Percentiles rank a stretch among this genome's conserved stretches.
Conservation (phyloP, 2,797 vertebrate species). For the Melanotaenia trifasciata region DNA sequence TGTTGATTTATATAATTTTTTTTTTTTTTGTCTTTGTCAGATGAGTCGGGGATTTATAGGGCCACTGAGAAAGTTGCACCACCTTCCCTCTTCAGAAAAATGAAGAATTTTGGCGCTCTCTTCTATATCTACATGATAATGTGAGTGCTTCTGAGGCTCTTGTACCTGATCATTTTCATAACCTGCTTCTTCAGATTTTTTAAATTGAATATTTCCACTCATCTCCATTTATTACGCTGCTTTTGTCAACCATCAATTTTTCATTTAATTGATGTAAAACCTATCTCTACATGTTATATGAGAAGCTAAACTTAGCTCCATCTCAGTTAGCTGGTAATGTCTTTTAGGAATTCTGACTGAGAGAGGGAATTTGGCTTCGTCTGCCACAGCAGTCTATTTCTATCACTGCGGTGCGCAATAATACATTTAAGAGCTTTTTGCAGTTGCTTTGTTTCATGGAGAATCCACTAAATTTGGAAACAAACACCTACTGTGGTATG, state of each 20-base stretch:
- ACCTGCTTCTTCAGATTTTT: neutral
- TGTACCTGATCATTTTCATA: neutral
- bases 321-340: neutral
- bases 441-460: neutral
- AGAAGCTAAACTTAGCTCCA: neutral
- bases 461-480: neutral
- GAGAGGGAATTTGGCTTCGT: neutral
- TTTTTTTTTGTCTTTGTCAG: conserved; percentile 59
- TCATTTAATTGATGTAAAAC: neutral
- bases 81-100: conserved; percentile 32
- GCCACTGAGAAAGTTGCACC: conserved; percentile 29
- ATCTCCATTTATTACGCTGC: neutral
- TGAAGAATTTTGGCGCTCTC: conserved; percentile 59
- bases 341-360: neutral
- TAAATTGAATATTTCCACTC: neutral
- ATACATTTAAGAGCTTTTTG: neutral
- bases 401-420: neutral
- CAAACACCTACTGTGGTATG: conserved; percentile 22
- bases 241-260: neutral
- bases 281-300: neutral
- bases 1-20: neutral
- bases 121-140: conserved; percentile 81
- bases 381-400: neutral
- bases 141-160: conserved; percentile 62
- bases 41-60: conserved; percentile 36